Percentiles rank a stretch among this genome's conserved stretches.
These are phyloP conservation scores for Lycophotia porphyrea DNA, from an alignment of 2,888 invertebrate genomes.

Conservation along the genomic window DNA sequence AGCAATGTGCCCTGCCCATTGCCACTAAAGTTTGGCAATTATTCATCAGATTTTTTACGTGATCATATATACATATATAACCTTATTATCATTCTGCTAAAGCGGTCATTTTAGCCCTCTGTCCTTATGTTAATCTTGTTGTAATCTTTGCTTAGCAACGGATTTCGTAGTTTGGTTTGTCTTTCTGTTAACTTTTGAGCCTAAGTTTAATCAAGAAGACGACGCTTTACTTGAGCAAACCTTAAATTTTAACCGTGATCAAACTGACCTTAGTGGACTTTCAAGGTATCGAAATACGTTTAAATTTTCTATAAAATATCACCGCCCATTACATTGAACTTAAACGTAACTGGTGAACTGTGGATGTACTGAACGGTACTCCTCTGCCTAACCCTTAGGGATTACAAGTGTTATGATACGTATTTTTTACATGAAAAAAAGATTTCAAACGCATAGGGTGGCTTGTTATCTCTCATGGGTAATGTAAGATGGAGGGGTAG, in stretches of 20 bases:
- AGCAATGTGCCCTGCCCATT: too few species aligned
- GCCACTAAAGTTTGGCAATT: too few species aligned
- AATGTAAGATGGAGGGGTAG: neutral
- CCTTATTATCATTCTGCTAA: too few species aligned
- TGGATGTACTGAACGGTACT: neutral
- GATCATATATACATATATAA: too few species aligned
- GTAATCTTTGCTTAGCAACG: conserved; percentile 8
- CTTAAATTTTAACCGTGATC: neutral
- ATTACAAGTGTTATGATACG: neutral
- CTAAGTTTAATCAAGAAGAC: conserved; percentile 3
- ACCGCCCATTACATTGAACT: neutral
- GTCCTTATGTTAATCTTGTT: neutral
- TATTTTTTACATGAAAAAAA: neutral
- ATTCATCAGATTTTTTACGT: too few species aligned
- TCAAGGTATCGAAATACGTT: neutral
- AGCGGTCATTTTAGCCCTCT: too few species aligned
- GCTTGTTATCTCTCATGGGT: conserved; percentile 20
- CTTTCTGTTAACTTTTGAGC: conserved; percentile 20
- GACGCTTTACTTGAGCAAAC: neutral
- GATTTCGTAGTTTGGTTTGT: conserved; percentile 16
- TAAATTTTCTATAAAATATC: neutral
- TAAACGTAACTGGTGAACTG: neutral
- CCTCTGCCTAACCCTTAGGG: neutral
- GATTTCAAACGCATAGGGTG: neutral
- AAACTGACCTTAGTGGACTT: neutral